These are phyloP conservation scores for Erynnis tages DNA, from an alignment of 2,888 invertebrate genomes.

Conservation along the genomic window DNA sequence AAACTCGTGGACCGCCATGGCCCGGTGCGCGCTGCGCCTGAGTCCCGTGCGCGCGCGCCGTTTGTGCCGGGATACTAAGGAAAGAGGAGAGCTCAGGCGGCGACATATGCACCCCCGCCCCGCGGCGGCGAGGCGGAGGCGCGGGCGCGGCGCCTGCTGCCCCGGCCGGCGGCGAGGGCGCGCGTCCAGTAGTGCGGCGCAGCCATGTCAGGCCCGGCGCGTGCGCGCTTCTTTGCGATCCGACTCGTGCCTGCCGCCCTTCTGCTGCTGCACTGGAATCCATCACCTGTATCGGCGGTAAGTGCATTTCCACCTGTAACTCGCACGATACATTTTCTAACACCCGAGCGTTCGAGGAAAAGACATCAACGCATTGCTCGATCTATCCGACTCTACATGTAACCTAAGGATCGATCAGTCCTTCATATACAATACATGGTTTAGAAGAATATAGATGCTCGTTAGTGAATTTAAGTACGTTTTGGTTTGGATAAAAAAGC, in stretches of 20 bases:
- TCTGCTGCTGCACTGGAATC: conserved; percentile 55
- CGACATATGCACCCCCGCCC: conserved; percentile 61
- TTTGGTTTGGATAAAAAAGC: too few relatives aligned
- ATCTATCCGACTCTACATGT: conserved; percentile 19
- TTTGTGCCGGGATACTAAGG: conserved; percentile 78
- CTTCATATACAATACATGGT: too few relatives aligned
- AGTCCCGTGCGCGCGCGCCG: conserved; percentile 80
- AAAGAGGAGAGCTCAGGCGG: conserved; percentile 66
- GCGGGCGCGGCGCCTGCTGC: conserved; percentile 47
- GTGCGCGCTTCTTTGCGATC: conserved; percentile 67
- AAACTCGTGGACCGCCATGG: conserved; percentile 76
- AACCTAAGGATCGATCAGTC: neutral
- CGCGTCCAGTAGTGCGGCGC: conserved; percentile 75
- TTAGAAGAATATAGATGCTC: too few relatives aligned
- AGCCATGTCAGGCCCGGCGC: conserved; percentile 80
- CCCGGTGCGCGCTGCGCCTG: conserved; percentile 75
- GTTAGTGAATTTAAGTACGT: too few relatives aligned
- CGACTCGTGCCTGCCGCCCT: conserved; percentile 60
- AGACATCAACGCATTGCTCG: conserved; percentile 57
- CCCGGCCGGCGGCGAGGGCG: conserved; percentile 54
- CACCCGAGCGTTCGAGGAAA: conserved; percentile 30
- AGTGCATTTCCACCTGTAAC: conserved; percentile 44
- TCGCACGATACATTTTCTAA: neutral
- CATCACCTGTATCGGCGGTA: conserved; percentile 59
- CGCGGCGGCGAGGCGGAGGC: conserved; percentile 40